phyloP scores from a whole-genome alignment of 2,797 vertebrate genomes.

The Podargus strigoides region DNA sequence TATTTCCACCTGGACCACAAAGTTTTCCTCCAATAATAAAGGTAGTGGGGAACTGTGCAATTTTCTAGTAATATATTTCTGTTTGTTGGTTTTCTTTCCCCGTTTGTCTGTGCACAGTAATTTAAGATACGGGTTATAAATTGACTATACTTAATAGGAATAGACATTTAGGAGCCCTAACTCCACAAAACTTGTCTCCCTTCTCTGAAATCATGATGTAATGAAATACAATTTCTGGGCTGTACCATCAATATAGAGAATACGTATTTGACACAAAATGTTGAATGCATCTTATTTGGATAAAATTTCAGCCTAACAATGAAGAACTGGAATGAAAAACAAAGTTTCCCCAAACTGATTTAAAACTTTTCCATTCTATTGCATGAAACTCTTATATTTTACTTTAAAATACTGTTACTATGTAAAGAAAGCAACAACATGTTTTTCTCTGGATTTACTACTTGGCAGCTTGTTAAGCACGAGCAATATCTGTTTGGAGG shows the following conservation, averaged over 20 bases:
- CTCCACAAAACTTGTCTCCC: neutral
- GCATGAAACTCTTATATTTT: neutral
- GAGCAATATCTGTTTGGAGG: neutral
- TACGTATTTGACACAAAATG: neutral
- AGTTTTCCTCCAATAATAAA: neutral
- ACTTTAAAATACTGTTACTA: neutral
- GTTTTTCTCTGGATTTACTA: neutral
- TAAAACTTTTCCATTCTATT: neutral
- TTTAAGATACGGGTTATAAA: neutral
- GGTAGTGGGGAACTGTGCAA: fast-evolving
- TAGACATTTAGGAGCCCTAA: neutral
- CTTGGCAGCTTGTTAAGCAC: neutral
- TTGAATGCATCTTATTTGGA: neutral
- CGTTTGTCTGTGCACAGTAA: neutral
- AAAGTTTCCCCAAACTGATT: neutral
- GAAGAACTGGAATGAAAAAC: neutral
- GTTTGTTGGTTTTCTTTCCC: neutral
- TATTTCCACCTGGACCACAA: neutral
- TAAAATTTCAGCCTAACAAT: neutral
- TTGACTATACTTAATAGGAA: neutral
- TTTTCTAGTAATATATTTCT: neutral
- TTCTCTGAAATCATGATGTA: neutral
- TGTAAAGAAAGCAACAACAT: neutral
- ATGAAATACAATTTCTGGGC: neutral
- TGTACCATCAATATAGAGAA: neutral